These are phyloP conservation scores for Catocala nupta DNA, from an alignment of 2,888 invertebrate genomes.

Conservation along the genomic window DNA sequence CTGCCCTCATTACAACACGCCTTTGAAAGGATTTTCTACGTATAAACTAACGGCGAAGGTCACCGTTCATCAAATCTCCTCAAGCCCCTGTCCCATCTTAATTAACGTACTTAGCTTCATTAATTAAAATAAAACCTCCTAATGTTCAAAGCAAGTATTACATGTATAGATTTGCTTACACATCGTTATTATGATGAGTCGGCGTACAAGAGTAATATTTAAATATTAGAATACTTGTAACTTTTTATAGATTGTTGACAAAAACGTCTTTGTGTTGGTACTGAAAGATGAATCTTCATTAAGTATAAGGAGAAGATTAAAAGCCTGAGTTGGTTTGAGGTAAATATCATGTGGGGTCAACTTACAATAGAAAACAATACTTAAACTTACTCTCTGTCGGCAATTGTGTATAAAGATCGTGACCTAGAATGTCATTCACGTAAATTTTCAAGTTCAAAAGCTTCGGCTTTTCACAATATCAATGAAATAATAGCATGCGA, in stretches of 20 bases:
- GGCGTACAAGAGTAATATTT: too few relatives aligned
- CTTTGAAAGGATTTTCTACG: constrained; percentile 19
- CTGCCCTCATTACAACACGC: constrained; percentile 19
- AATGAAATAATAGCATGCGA: too few relatives aligned
- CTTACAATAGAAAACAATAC: constrained; percentile 2
- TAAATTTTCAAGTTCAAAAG: too few relatives aligned
- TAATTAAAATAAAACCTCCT: constrained; percentile 32
- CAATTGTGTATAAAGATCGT: constrained; percentile 3
- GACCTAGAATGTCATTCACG: neutral
- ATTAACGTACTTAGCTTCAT: constrained; percentile 34
- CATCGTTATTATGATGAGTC: too few relatives aligned
- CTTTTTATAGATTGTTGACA: too few relatives aligned
- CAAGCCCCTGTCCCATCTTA: constrained; percentile 28
- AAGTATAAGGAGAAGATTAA: neutral
- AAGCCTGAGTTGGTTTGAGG: neutral
- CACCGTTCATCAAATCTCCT: constrained; percentile 17
- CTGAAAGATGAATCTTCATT: neutral
- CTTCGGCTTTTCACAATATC: too few relatives aligned
- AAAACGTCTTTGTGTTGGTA: too few relatives aligned
- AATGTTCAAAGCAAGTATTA: neutral
- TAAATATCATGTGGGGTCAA: constrained; percentile 12
- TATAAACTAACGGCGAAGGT: constrained; percentile 30
- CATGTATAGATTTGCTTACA: neutral
- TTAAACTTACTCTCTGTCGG: neutral
- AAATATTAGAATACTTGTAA: neutral